Base-by-base conservation (phyloP, 2,888 invertebrate species). In the Himalopsyche tibetana region DNA sequence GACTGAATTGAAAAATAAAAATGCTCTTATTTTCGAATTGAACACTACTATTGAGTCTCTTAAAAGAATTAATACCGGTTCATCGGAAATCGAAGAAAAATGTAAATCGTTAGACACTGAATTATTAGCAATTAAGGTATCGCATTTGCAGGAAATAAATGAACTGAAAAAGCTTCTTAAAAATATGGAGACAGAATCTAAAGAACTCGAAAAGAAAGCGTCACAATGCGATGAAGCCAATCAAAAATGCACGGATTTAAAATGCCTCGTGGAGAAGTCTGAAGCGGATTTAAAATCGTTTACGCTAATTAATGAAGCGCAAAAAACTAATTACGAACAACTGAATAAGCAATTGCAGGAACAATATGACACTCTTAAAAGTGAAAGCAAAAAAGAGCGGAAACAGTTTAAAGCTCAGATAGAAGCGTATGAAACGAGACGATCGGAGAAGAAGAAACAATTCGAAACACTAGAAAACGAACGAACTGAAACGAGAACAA, bases 391-490 rank as follows among this genome's bases (percentile, higher is more conserved):
- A 90, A 91, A 91, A 84, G 92, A 93, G 55, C 93, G 93, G 89
- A 92, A 92, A 83, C 94, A 94, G 79, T 90, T 95, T 2, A 91
- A 93, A 89, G 90, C 92, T 38, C 95, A 94, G 89, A 90, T 96
- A 86, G 94, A 94, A 88, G 95, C 92, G 36, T 91, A 92, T 85
- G 92, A 93, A 87, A 92, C 92, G 89, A 91, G 92, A 89, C 89
- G 92, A 86, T 90, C 91, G 87, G 91, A 91, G 86, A 91, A 92
- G 81, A 93, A 91, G 90, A 91, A 91, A 74, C 92, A 91, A 88
- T 89, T 92, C 36, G 91, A 91, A 87, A 88, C 89, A 69, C 93
- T 93, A 90, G 90, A 91, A 86, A 91, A 91, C 86, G 92, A 92
- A 89, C 92, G 92, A 88, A 91, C 90, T 88, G 90, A 91, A 85